These are phyloP conservation scores for Dendrolimus kikuchii DNA, from an alignment of 1,140 invertebrate genomes.

Conservation along the genomic window DNA sequence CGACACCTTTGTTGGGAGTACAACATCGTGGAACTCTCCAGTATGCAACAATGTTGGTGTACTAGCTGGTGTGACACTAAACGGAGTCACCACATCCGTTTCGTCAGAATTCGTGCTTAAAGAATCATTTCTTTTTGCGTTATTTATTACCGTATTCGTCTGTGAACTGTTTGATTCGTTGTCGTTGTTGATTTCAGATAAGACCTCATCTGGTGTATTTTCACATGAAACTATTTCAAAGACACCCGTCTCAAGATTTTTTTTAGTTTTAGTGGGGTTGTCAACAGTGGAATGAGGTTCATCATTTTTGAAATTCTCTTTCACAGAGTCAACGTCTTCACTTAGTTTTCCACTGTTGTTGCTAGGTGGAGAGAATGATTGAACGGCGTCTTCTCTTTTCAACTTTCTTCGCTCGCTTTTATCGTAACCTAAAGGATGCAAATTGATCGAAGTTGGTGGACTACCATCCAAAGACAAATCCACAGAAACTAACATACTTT, in stretches of 20 bases:
- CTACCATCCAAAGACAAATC: constrained; percentile 57
- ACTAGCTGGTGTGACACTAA: constrained; percentile 13
- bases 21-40: constrained; percentile 55
- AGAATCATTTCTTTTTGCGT: constrained; percentile 8
- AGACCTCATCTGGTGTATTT: background rate
- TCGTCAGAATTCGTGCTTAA: constrained; percentile 38
- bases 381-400: constrained; percentile 62
- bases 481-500: constrained; percentile 53
- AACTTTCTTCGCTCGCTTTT: constrained; percentile 53
- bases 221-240: background rate
- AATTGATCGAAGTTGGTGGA: constrained; percentile 44
- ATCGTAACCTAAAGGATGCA: constrained; percentile 54
- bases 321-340: constrained; percentile 53
- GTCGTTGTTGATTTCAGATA: no score
- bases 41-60: constrained; percentile 44
- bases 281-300: background rate
- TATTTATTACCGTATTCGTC: background rate
- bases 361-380: constrained; percentile 62
- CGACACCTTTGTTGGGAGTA: constrained; percentile 54
- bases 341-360: constrained; percentile 60
- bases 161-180: background rate
- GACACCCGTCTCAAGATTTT: background rate
- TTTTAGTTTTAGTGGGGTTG: background rate
- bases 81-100: constrained; percentile 52
- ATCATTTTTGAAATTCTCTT: constrained; percentile 23